Percentiles rank a stretch among this genome's conserved stretches.
These are phyloP conservation scores for Maniola hyperantus DNA, from an alignment of 2,888 invertebrate species.

Conservation along the genomic window DNA sequence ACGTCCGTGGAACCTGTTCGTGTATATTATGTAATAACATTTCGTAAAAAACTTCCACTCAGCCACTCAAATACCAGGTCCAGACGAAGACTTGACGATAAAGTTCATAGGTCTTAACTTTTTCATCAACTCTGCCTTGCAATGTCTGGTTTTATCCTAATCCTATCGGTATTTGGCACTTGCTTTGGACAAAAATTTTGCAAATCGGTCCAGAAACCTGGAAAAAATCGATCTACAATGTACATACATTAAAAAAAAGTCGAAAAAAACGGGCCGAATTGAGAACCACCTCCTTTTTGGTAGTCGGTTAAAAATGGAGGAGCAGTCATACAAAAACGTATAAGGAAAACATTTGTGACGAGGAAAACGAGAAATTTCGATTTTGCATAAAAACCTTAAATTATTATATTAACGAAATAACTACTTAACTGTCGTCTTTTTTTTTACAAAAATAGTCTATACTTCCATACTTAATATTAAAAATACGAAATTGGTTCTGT, in stretches of 20 bases:
- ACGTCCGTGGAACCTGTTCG: slow-evolving; percentile 55
- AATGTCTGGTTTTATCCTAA: too few relatives aligned
- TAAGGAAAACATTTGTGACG: slow-evolving; percentile 12
- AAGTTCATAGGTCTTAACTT: slow-evolving; percentile 2
- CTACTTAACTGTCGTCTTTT: slow-evolving; percentile 14
- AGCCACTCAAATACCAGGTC: background rate
- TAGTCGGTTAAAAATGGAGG: too few relatives aligned
- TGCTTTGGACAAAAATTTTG: too few relatives aligned
- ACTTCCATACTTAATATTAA: too few relatives aligned
- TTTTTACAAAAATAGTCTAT: background rate
- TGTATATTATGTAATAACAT: slow-evolving; percentile 53
- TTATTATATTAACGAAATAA: background rate
- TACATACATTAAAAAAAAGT: too few relatives aligned
- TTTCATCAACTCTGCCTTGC: background rate
- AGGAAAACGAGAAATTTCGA: slow-evolving; percentile 4
- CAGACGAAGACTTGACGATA: background rate
- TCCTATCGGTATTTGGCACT: too few relatives aligned
- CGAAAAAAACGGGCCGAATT: too few relatives aligned
- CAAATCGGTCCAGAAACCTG: too few relatives aligned
- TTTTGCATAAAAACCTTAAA: slow-evolving; percentile 15
- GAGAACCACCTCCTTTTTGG: too few relatives aligned
- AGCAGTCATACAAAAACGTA: too few relatives aligned
- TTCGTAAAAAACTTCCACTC: slow-evolving; percentile 29
- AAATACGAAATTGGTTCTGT: too few relatives aligned
- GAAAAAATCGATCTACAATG: too few relatives aligned